phyloP scores from a whole-genome alignment of 2,888 invertebrate genomes.

The Taenaris catops region DNA sequence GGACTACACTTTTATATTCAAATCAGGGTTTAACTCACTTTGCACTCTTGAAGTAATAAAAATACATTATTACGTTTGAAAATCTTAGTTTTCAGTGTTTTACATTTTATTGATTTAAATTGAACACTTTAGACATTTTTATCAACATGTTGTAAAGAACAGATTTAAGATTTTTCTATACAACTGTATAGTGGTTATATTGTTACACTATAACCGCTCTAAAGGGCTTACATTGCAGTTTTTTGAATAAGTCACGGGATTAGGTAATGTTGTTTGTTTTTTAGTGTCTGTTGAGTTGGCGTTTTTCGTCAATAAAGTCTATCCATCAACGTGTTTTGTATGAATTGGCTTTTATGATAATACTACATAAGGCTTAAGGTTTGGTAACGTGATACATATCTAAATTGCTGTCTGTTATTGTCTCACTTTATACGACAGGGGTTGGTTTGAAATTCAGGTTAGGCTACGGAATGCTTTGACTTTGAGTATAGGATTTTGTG shows the following conservation, averaged over 20 bases:
- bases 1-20: slow-evolving; percentile 9
- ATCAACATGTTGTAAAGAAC: no score
- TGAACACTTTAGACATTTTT: not conserved
- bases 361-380: slow-evolving; percentile 5
- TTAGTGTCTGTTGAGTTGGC: no score
- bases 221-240: no score
- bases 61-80: slow-evolving; percentile 8
- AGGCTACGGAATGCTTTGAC: slow-evolving; percentile 10
- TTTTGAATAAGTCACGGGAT: no score
- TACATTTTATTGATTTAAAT: slow-evolving; percentile 8
- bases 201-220: no score
- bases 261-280: no score
- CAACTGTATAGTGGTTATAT: no score
- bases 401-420: slow-evolving; percentile 6
- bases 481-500: slow-evolving; percentile 7
- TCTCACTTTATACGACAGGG: slow-evolving; percentile 4
- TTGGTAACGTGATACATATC: slow-evolving; percentile 3
- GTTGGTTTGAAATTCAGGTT: slow-evolving; percentile 8
- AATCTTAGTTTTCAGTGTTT: slow-evolving; percentile 1
- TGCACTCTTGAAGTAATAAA: slow-evolving; percentile 6
- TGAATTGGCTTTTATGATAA: slow-evolving; percentile 1
- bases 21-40: slow-evolving; percentile 6
- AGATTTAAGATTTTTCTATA: no score
- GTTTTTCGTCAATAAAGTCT: no score
- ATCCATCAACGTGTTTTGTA: no score